These are phyloP conservation scores for Eupithecia dodoneata DNA, from an alignment of 2,888 invertebrate genomes.

Conservation along the genomic window DNA sequence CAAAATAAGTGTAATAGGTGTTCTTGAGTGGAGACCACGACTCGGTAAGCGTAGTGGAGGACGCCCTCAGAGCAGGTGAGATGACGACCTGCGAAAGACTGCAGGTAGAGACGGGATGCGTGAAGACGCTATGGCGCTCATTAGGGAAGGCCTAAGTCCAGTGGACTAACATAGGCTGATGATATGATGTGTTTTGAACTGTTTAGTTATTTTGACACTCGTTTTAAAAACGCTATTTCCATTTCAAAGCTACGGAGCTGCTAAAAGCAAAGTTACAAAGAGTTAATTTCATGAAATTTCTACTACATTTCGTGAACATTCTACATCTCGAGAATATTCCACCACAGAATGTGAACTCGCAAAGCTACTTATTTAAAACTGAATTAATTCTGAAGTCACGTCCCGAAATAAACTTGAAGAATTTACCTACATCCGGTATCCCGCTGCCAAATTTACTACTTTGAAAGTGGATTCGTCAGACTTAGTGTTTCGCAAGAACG, in stretches of 20 bases:
- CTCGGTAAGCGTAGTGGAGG: no score
- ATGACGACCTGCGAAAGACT: no score
- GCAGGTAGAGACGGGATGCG: no score
- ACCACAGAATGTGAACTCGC: slow-evolving; percentile 3
- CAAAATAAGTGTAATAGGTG: no score
- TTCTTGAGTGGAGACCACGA: no score
- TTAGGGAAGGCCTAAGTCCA: no score
- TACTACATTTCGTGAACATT: not conserved
- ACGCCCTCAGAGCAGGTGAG: no score
- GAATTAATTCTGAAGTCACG: not conserved
- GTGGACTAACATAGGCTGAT: no score
- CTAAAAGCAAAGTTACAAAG: not conserved
- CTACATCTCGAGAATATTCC: not conserved
- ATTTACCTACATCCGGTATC: not conserved
- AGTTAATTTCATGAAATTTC: not conserved
- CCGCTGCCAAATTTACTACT: not conserved
- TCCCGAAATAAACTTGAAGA: not conserved
- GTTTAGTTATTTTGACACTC: not conserved
- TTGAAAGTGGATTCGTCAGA: not conserved
- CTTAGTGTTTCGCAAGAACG: not conserved
- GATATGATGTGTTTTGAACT: no score
- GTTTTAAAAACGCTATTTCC: not conserved
- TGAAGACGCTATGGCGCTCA: no score
- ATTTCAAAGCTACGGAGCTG: not conserved
- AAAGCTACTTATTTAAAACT: not conserved